phyloP scores from a whole-genome alignment of 2,797 vertebrate genomes.

The Petrocephalus schoutedeni region DNA sequence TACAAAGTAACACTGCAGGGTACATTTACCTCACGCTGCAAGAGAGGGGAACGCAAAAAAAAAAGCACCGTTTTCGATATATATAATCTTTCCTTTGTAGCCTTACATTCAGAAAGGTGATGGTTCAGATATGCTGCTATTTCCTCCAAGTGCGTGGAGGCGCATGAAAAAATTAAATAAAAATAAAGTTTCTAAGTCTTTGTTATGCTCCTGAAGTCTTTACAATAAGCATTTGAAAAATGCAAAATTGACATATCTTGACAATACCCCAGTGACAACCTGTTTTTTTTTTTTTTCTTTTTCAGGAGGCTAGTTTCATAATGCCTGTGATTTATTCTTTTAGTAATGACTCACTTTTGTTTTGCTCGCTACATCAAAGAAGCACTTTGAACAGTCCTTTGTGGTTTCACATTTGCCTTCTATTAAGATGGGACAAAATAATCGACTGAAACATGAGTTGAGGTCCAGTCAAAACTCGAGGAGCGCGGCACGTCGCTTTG shows the following conservation, averaged over 20 bases:
- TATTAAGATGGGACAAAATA: background rate
- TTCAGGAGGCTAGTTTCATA: background rate
- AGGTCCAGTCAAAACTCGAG: background rate
- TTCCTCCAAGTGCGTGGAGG: background rate
- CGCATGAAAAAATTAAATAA: background rate
- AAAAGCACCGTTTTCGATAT: background rate
- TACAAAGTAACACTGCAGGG: conserved; percentile 9
- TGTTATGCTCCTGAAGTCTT: conserved; percentile 15
- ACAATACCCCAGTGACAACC: conserved; percentile 2
- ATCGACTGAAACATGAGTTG: background rate
- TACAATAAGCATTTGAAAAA: conserved; percentile 1
- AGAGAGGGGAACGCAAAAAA: background rate
- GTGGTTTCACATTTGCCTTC: conserved; percentile 3
- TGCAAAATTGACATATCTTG: conserved; percentile 19
- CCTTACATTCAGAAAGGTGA: background rate
- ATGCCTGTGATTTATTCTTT: conserved; percentile 12
- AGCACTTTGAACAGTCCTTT: conserved; percentile 8
- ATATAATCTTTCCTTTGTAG: background rate
- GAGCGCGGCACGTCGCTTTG: background rate
- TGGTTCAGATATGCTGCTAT: background rate
- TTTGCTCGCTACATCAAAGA: conserved; percentile 1
- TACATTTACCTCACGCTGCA: background rate
- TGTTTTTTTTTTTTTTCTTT: background rate
- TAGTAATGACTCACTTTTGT: conserved; percentile 15
- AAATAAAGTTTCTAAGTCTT: conserved; percentile 4